Evolutionary conservation across 2,113 vertebrate genomes (phyloP), one percentile per base, ranked within the genome.

Genomic region (Manacus vitellinus): DNA sequence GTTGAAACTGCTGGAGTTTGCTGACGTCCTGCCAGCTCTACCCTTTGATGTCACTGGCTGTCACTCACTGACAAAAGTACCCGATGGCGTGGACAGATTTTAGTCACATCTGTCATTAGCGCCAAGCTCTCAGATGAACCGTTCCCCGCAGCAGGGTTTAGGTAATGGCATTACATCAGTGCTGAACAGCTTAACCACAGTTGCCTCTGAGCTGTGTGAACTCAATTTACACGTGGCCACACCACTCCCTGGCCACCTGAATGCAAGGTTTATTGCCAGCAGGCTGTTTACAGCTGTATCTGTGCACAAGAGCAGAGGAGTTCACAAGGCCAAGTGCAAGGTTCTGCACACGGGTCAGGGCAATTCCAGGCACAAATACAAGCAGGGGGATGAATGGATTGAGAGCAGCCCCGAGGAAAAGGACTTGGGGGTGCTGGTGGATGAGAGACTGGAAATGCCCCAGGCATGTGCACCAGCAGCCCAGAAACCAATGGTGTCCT

Each of bases 31-130:
- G 80, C 78, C 59, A 94, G 86, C 87, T 68, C 59, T 51, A 58
- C 46, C 10, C 47, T 88, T 90, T 98, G 95, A 94, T 92, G 96
- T 94, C 96, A 96, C 68, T 61, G 65, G 25, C 47, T 81, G 88
- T 83, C 77, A 82, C 62, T 70, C 84, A 66, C 62, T 76, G 93
- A 94, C 92, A 94, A 77, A 94, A 52, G 76, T 63, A 66, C 71
- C 75, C 67, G 94, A 88, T 58, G 83, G 82, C 18, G 20, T 67
- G 67, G 63, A 71, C 3, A 49, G 92, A 79, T 80, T 95, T 74
- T 88, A 84, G 92, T 95, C 96, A 88, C 94, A 83, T 92, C 78
- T 96, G 93, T 95, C 92, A 93, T 77, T 71, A 63, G 88, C 62
- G 58, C 68, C 61, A 28, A 25, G 92, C 91, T 95, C 85, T 67